Percentiles rank a stretch among this genome's conserved stretches.
Conservation (phyloP, 2,113 vertebrate genomes). For the Corythaeola cristata region DNA sequence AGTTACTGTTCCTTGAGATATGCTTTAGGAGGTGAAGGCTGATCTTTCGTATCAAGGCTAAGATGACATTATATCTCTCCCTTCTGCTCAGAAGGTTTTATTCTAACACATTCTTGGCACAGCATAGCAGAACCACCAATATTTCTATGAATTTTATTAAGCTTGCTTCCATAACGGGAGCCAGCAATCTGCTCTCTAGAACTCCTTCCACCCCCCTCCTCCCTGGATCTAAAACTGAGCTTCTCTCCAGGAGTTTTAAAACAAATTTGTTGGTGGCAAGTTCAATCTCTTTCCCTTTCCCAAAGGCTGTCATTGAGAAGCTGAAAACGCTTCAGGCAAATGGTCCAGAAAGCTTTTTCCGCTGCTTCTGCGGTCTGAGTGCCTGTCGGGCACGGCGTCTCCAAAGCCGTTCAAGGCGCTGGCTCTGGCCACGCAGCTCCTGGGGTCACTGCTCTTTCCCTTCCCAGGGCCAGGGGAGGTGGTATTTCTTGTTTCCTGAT, state of each 20-base stretch:
- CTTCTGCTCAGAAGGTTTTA: slow-evolving; percentile 23
- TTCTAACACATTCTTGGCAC: slow-evolving; percentile 44
- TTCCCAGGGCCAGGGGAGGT: background rate
- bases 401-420: background rate
- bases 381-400: background rate
- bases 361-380: background rate
- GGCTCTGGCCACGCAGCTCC: background rate
- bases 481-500: background rate
- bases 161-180: background rate
- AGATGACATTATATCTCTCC: slow-evolving; percentile 16
- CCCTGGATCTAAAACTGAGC: background rate
- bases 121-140: slow-evolving; percentile 27
- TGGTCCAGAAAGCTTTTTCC: background rate
- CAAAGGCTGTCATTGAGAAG: background rate
- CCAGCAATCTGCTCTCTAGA: slow-evolving; percentile 38
- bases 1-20: background rate
- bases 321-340: background rate
- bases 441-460: background rate
- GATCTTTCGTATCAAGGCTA: slow-evolving; percentile 6
- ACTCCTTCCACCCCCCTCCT: background rate
- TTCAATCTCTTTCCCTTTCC: background rate
- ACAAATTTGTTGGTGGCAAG: background rate
- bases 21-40: background rate
- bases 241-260: background rate
- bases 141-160: slow-evolving; percentile 59